phyloP scores from a whole-genome alignment of 92 coral and sea anemone species.

The Desmophyllum pertusum region DNA sequence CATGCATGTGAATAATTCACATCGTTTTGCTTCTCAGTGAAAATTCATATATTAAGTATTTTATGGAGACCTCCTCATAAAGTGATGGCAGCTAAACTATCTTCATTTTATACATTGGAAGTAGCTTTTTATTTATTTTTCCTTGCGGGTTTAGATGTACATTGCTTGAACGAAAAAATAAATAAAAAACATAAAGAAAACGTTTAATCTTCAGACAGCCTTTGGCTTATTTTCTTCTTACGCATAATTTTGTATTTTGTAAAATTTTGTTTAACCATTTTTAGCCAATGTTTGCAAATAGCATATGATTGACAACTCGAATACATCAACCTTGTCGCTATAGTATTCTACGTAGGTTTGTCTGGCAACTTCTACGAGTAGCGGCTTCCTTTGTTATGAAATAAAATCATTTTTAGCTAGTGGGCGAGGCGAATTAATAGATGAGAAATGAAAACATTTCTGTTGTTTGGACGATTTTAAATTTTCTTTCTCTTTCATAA shows the following conservation, averaged over 20 bases:
- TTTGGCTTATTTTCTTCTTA: too few species aligned
- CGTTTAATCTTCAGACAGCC: not conserved
- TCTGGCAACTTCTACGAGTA: not conserved
- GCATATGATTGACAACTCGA: not conserved
- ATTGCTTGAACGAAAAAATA: not conserved
- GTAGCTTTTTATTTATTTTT: not conserved
- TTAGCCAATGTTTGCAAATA: not conserved
- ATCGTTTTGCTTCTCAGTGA: too few species aligned
- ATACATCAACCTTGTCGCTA: too few species aligned
- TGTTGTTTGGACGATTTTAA: not conserved
- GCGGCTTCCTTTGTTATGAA: not conserved
- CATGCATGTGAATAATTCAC: too few species aligned
- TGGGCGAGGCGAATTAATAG: not conserved
- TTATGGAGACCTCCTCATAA: too few species aligned
- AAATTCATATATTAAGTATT: too few species aligned
- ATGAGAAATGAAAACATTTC: not conserved
- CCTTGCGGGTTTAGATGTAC: not conserved
- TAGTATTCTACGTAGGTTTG: too few species aligned
- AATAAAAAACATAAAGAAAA: not conserved
- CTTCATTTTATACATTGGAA: not conserved
- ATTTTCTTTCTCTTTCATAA: not conserved
- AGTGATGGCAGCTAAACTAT: not conserved
- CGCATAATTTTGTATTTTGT: too few species aligned
- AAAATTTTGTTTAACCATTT: too few species aligned
- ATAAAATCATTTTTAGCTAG: not conserved